Evolutionary conservation across 2,797 vertebrate species (phyloP).

Genomic region (Rhinoraja longicauda): DNA sequence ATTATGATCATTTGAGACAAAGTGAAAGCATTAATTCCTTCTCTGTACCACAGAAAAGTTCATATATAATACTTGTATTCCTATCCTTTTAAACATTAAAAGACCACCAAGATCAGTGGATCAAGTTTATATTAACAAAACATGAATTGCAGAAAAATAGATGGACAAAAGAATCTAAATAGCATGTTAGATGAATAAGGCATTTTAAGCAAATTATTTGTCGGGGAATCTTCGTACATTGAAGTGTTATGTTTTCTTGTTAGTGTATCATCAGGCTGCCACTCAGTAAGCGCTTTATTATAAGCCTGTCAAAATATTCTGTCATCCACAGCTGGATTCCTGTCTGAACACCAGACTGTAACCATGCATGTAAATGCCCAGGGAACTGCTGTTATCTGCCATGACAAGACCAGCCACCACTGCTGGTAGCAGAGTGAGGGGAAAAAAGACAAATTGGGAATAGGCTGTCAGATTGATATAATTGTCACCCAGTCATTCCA

Average conservation of each 20-base stretch:
- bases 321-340: constrained; percentile 26
- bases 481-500: not conserved
- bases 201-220: constrained; percentile 6
- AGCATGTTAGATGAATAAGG: not conserved
- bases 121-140: not conserved
- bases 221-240: not conserved
- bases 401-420: not conserved
- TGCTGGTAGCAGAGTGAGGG: not conserved
- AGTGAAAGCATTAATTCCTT: not conserved
- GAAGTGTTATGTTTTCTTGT: not conserved
- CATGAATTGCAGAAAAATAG: not conserved
- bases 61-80: not conserved
- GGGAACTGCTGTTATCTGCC: constrained; percentile 11
- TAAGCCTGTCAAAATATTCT: not conserved
- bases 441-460: not conserved
- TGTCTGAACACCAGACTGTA: not conserved
- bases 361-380: not conserved
- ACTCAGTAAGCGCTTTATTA: not conserved
- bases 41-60: not conserved
- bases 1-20: not conserved
- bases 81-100: not conserved
- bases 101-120: not conserved
- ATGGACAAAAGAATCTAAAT: not conserved
- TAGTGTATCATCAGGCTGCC: not conserved
- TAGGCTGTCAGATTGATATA: constrained; percentile 5